Percentiles rank a stretch among this genome's conserved stretches.
Conservation (phyloP, 2,888 invertebrate genomes). For the Leptodirus hochenwartii region DNA sequence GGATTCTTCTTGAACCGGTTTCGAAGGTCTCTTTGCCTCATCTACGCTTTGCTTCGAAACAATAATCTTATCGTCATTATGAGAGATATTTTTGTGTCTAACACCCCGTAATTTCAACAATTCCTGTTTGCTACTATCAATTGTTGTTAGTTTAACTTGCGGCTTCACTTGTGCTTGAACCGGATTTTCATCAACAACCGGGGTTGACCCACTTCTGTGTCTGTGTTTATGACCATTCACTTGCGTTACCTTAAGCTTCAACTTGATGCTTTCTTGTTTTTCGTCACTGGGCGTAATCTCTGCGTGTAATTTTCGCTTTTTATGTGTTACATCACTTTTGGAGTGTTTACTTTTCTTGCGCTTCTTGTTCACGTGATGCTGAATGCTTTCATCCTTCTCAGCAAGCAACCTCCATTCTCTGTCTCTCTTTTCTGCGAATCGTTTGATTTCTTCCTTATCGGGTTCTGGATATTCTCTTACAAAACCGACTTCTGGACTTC, state of each 20-base stretch:
- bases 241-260: constrained; percentile 33
- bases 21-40: constrained; percentile 8
- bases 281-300: constrained; percentile 27
- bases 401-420: no score
- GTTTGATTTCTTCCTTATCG: constrained; percentile 26
- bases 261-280: constrained; percentile 30
- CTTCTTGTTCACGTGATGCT: constrained; percentile 29
- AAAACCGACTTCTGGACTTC: constrained; percentile 15
- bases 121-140: constrained; percentile 22
- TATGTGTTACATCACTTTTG: constrained; percentile 28
- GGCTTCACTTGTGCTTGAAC: constrained; percentile 5
- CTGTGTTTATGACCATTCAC: constrained; percentile 28
- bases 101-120: constrained; percentile 27
- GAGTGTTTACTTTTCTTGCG: constrained; percentile 37
- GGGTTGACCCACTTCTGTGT: constrained; percentile 17
- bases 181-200: background rate
- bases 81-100: constrained; percentile 22
- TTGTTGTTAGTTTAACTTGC: constrained; percentile 10
- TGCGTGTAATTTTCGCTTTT: constrained; percentile 35
- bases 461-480: constrained; percentile 25
- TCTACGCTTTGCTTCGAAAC: constrained; percentile 10
- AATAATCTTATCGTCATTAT: constrained; percentile 20
- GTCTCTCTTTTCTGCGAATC: constrained; percentile 26
- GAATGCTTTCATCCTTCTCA: no score
- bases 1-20: background rate